These are phyloP conservation scores for Cariama cristata DNA, from an alignment of 2,113 vertebrate genomes.

Conservation along the genomic window DNA sequence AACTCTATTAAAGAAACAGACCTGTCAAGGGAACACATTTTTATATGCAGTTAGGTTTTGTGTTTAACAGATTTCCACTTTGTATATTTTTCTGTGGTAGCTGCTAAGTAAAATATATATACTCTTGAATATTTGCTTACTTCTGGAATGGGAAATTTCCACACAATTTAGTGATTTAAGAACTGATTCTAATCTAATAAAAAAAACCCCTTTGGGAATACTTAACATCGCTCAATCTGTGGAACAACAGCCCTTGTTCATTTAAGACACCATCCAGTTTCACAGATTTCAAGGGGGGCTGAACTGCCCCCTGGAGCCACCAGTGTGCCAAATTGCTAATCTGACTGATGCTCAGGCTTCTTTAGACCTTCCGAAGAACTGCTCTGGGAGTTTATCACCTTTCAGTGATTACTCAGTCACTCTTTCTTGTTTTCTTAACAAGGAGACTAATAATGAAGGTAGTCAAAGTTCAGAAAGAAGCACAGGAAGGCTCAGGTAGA, in stretches of 20 bases:
- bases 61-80: conserved; percentile 52
- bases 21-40: conserved; percentile 44
- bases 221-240: conserved; percentile 27
- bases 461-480: background rate
- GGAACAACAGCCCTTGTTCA: conserved; percentile 52
- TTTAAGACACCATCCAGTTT: background rate
- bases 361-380: background rate
- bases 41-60: conserved; percentile 46
- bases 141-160: conserved; percentile 67
- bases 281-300: background rate
- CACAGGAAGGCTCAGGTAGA: background rate
- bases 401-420: background rate
- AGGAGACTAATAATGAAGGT: background rate
- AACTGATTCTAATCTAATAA: conserved; percentile 57
- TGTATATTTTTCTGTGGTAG: conserved; percentile 69
- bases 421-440: background rate
- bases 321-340: background rate
- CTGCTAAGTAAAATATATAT: conserved; percentile 71
- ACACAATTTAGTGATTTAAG: conserved; percentile 62
- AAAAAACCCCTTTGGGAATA: background rate
- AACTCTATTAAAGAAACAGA: conserved; percentile 46
- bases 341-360: background rate
- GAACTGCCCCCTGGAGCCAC: background rate
- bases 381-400: background rate
- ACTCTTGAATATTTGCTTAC: conserved; percentile 62